Conservation (phyloP, 2,113 vertebrate species). For the Aviceda subcristata region DNA sequence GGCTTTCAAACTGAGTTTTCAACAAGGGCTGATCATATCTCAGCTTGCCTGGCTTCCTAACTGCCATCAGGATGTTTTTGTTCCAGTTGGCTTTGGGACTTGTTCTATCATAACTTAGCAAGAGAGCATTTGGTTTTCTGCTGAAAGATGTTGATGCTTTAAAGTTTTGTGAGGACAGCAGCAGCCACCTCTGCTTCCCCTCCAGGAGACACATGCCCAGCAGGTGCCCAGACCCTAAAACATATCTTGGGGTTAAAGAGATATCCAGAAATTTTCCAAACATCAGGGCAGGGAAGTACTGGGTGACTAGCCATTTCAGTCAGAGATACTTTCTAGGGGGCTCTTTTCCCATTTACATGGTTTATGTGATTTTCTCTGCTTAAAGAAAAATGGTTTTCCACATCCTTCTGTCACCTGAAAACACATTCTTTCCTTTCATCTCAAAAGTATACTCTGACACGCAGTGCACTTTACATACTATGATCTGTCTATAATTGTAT, state of each 20-base stretch:
- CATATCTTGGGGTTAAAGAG: background rate
- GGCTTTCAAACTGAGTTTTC: constrained; percentile 14
- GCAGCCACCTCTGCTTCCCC: background rate
- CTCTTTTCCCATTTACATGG: background rate
- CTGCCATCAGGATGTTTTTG: background rate
- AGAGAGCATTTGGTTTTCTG: background rate
- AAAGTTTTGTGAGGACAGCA: background rate
- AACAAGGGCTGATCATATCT: background rate
- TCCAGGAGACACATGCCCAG: background rate
- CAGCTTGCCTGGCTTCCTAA: background rate
- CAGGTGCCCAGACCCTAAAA: background rate
- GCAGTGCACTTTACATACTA: background rate
- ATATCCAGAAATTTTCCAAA: background rate
- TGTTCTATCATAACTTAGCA: background rate
- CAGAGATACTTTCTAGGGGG: background rate
- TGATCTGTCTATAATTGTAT: background rate
- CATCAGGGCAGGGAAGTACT: background rate
- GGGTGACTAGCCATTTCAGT: background rate
- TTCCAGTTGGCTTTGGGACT: constrained; percentile 11
- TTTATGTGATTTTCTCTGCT: background rate
- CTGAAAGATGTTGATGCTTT: background rate
- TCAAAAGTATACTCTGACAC: background rate
- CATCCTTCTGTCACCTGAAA: background rate
- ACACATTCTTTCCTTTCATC: background rate
- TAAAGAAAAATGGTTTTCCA: background rate